phyloP scores from a whole-genome alignment of 2,113 vertebrate genomes.

The Pardalotus punctatus region DNA sequence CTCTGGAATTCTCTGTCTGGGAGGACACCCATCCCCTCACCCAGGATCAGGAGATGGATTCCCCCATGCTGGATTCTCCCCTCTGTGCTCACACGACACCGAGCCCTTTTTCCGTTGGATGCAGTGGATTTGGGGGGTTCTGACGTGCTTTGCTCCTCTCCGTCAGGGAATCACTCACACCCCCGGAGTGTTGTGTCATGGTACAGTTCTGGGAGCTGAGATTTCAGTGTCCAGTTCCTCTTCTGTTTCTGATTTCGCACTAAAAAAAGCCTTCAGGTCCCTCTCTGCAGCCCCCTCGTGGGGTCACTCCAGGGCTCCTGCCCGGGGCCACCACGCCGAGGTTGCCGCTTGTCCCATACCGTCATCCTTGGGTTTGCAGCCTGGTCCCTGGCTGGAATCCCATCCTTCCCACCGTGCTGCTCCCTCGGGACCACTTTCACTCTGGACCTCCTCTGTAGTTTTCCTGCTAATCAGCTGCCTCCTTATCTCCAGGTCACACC shows the following conservation, averaged over 20 bases:
- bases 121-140: fast-evolving
- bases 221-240: background rate
- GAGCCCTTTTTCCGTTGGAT: fast-evolving
- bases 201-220: background rate
- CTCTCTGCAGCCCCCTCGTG: background rate
- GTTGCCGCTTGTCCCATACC: fast-evolving
- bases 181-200: background rate
- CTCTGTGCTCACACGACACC: fast-evolving
- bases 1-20: background rate
- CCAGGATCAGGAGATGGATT: fast-evolving
- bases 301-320: background rate
- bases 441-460: background rate
- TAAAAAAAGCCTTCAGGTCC: background rate
- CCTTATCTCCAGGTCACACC: slow-evolving; percentile 11
- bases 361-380: background rate
- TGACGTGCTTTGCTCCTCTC: background rate
- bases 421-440: background rate
- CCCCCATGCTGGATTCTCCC: fast-evolving
- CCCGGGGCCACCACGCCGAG: fast-evolving
- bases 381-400: background rate
- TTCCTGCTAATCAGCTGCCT: slow-evolving; percentile 1
- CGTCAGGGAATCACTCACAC: fast-evolving
- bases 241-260: background rate
- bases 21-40: background rate
- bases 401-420: background rate